Evolutionary conservation across 92 coral and sea anemone genomes (phyloP).

Genomic region (Zoanthus solanderi): DNA sequence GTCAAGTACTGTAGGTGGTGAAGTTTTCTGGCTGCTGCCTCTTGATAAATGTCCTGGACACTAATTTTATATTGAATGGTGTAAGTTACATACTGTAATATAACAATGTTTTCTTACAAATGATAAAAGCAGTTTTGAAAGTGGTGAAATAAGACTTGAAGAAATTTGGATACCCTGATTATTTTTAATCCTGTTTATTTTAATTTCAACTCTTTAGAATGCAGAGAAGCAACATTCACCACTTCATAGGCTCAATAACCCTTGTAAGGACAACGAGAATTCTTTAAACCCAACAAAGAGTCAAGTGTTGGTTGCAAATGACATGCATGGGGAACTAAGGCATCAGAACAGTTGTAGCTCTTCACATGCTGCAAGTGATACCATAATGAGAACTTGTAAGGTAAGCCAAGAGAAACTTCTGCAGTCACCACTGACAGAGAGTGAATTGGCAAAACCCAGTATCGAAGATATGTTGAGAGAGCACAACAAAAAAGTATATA

Average conservation of each 20-base stretch:
- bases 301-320: neutral
- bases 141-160: neutral
- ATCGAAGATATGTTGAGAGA: conserved; percentile 26
- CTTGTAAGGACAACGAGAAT: neutral
- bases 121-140: neutral
- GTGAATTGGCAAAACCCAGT: conserved; percentile 15
- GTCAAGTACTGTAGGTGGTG: too few species aligned
- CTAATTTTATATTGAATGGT: too few species aligned
- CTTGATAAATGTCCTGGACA: too few species aligned
- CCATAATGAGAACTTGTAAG: neutral
- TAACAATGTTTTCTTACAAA: too few species aligned
- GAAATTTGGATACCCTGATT: neutral
- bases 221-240: neutral
- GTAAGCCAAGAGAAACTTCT: neutral
- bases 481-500: conserved; percentile 17
- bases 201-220: neutral
- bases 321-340: neutral
- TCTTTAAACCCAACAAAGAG: too few species aligned
- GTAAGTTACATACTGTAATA: too few species aligned
- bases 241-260: too few species aligned
- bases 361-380: neutral
- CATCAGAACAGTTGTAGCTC: neutral
- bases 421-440: neutral
- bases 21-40: too few species aligned
- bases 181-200: neutral